A percentile compares a stretch with the other conserved stretches of the same genome.
These are phyloP conservation scores for Lucinisca nassula DNA, from an alignment of 2,888 invertebrate species.

Conservation along the genomic window DNA sequence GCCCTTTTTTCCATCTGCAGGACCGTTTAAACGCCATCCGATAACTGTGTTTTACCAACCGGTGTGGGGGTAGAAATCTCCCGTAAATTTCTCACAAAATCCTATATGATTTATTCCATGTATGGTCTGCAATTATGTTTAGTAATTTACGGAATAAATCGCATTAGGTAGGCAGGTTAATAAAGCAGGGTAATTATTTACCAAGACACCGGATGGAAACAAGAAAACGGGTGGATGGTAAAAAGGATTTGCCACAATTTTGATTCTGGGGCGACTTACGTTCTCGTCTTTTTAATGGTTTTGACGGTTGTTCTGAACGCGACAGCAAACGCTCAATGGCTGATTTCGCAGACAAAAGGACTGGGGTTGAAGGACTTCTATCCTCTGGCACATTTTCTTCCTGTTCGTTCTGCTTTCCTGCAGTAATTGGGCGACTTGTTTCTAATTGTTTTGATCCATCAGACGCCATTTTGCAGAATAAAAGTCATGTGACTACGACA, in stretches of 20 bases:
- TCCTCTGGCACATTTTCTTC: conserved; percentile 26
- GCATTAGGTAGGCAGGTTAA: too few relatives aligned
- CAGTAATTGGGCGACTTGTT: conserved; percentile 21
- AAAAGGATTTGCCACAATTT: not conserved
- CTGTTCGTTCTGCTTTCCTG: not conserved
- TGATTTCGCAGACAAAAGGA: conserved; percentile 57
- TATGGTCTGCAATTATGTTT: not conserved
- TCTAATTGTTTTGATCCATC: conserved; percentile 71
- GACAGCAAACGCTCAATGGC: conserved; percentile 61
- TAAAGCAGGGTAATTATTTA: too few relatives aligned
- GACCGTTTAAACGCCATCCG: not conserved
- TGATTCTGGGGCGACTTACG: not conserved
- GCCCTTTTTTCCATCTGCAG: too few relatives aligned
- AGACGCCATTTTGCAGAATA: conserved; percentile 74
- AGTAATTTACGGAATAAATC: not conserved
- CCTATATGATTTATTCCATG: too few relatives aligned
- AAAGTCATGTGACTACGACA: conserved; percentile 29
- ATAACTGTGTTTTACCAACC: not conserved
- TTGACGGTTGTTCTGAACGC: conserved; percentile 20
- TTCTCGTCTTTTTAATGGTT: not conserved
- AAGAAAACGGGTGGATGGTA: too few relatives aligned
- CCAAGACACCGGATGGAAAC: too few relatives aligned
- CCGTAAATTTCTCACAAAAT: too few relatives aligned
- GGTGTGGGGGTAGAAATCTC: too few relatives aligned
- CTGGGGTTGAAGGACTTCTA: conserved; percentile 36